Conservation (phyloP, 2,797 vertebrate genomes). For the Mus spretus region DNA sequence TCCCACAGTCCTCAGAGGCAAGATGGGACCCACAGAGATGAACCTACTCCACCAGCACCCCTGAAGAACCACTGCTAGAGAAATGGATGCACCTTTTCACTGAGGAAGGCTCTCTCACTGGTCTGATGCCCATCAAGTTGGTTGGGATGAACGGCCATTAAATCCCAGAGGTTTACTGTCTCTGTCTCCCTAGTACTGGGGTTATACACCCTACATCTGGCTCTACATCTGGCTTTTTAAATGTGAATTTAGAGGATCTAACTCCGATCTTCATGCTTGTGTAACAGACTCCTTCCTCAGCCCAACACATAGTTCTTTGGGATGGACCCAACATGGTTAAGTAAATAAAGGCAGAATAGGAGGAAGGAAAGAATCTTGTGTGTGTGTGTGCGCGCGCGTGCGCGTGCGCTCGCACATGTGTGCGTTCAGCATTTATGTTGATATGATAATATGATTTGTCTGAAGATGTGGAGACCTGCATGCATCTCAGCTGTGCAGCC, state of each 20-base stretch:
- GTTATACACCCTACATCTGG: too few relatives aligned
- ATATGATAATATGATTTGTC: background rate
- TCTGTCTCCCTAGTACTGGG: background rate
- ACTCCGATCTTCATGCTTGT: background rate
- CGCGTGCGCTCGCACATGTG: background rate
- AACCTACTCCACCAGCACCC: fast-evolving
- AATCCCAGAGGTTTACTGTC: background rate
- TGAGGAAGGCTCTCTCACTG: background rate
- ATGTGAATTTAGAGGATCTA: background rate
- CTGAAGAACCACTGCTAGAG: background rate
- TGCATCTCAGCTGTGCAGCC: fast-evolving
- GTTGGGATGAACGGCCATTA: background rate
- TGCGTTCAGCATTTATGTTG: background rate
- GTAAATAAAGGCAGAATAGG: background rate
- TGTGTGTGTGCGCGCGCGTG: background rate
- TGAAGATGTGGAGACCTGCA: background rate
- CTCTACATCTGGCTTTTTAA: background rate
- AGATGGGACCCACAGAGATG: background rate
- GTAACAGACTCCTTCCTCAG: background rate
- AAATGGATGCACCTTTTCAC: background rate
- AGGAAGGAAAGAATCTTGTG: background rate
- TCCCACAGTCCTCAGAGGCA: background rate
- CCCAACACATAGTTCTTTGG: background rate
- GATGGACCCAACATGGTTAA: background rate
- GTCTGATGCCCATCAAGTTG: background rate